A percentile compares a stretch with the other conserved stretches of the same genome.
Evolutionary conservation across 1,140 invertebrate genomes (phyloP).

Genomic region (Pseudomyrmex cubaensis): DNA sequence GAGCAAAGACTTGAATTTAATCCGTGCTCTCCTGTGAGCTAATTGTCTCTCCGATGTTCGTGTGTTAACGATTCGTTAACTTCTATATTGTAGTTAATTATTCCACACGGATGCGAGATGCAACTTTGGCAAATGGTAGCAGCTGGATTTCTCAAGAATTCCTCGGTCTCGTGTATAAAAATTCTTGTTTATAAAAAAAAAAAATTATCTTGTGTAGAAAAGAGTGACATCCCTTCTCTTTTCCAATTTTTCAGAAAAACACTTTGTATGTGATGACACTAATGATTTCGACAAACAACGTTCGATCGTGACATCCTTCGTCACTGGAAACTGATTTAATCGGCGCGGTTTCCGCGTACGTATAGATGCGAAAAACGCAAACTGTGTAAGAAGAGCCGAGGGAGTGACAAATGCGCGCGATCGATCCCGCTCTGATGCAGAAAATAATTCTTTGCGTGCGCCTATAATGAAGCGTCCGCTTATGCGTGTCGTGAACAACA

Average conservation of each 20-base stretch:
- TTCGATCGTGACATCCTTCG: background rate
- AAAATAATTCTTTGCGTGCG: conserved; percentile 70
- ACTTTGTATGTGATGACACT: no score
- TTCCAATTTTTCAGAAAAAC: no score
- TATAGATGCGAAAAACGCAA: conserved; percentile 4
- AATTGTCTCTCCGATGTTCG: background rate
- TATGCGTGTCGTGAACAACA: background rate
- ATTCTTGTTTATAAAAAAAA: background rate
- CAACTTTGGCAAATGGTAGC: background rate
- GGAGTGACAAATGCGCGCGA: conserved; percentile 24
- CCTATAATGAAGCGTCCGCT: conserved; percentile 2
- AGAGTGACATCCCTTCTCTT: no score
- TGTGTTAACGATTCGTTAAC: background rate
- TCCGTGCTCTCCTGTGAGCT: no score
- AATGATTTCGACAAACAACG: no score
- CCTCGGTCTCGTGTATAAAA: background rate
- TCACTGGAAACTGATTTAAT: background rate
- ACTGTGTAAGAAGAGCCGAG: background rate
- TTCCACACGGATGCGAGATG: background rate
- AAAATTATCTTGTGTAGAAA: background rate
- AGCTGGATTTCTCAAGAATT: background rate
- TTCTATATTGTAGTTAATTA: conserved; percentile 22
- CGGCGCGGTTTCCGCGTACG: background rate
- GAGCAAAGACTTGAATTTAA: background rate
- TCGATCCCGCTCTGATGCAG: conserved; percentile 70